These are phyloP conservation scores for Sepioteuthis lessoniana DNA, from an alignment of 2,888 invertebrate species.

Conservation along the genomic window DNA sequence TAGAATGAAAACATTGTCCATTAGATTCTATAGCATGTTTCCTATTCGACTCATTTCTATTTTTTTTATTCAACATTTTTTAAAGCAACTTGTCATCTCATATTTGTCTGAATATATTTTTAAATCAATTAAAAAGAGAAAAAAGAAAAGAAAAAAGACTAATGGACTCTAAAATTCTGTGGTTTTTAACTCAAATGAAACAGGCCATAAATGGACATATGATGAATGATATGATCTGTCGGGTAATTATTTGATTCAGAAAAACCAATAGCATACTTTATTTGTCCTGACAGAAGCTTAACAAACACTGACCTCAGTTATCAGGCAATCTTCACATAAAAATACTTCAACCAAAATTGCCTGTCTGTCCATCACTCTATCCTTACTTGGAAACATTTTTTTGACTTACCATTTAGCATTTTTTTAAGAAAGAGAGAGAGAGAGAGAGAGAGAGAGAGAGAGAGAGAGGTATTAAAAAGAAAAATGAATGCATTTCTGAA, in stretches of 20 bases:
- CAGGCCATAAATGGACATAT: neutral
- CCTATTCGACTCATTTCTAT: no score
- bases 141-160: neutral
- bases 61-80: neutral
- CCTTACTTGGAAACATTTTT: no score
- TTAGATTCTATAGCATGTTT: no score
- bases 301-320: neutral
- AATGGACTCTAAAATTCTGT: neutral
- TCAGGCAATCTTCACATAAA: neutral
- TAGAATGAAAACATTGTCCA: no score
- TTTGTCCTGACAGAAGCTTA: constrained; percentile 33
- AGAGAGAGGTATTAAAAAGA: no score
- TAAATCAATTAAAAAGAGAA: neutral
- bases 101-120: constrained; percentile 21
- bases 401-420: no score
- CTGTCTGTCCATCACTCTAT: neutral
- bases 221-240: neutral
- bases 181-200: neutral
- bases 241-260: constrained; percentile 5
- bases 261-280: constrained; percentile 9
- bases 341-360: neutral
- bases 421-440: no score
- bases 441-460: no score
- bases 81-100: neutral
- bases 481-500: no score